Evolutionary conservation across 2,888 invertebrate species (phyloP), one percentile per base, ranked within the genome.

Genomic region (Allacma fusca): DNA sequence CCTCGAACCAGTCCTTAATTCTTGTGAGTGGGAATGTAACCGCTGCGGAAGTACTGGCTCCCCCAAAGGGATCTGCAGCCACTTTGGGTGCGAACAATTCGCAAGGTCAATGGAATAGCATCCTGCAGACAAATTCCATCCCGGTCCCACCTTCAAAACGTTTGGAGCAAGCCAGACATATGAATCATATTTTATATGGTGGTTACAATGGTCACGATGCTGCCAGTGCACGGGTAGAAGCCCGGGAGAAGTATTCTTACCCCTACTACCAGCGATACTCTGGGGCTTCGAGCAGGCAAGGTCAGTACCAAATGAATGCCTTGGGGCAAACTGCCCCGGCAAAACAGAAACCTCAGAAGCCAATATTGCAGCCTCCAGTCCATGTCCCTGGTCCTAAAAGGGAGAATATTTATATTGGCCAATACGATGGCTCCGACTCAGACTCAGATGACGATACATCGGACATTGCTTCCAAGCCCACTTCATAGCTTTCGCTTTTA

Each of bases 341-440:
- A 0, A 50, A 59, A 19, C 57, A 26, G 23, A 68, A 65, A 44
- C 4, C 28, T 13, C 1, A 9, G 1, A 76, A 69, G 50, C 69
- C 57, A 16, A 34, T n/a, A 13, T 21, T 40, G 4, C 40, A 23
- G 19, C 76, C 69, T 13, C 78, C 75, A 19, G 40, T 68, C 7
- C 72, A 77, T 50, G 40, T 76, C 26, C 77, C 78, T 4, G 78
- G 79, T 9, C 78, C 77, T 0, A 81, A 80, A 59, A 73, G 72
- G 19, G 80, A 82, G 50, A 83, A 83, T 67, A 82, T 83, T 59
- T 83, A 80, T 65, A 81, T 83, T 77, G 82, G 83, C 1, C 75
- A 77, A 29, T 83, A 83, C 40, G 75, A 79, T 28, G 81, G 80
- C 0, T 80, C 82, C 0, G 80, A 80, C 19, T 73, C 74, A 4